phyloP scores from a whole-genome alignment of 2,113 vertebrate species.

The Shinisaurus crocodilurus region DNA sequence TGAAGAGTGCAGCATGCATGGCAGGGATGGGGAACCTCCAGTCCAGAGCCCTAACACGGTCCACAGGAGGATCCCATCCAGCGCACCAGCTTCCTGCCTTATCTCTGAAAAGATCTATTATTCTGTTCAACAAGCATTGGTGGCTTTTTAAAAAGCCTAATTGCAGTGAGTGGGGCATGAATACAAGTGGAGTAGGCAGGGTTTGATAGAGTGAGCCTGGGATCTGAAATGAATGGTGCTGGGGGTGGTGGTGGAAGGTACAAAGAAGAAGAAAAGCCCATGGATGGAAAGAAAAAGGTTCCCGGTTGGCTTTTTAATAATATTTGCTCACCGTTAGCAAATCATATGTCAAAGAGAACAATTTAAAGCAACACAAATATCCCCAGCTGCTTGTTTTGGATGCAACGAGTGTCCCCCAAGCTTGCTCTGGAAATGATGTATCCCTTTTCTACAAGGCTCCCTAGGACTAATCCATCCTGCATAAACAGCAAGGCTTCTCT shows the following conservation, averaged over 20 bases:
- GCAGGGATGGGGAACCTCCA: background rate
- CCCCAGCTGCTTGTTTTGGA: background rate
- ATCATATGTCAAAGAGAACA: background rate
- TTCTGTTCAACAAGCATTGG: no score
- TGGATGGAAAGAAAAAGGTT: slow-evolving; percentile 2
- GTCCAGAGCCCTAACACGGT: no score
- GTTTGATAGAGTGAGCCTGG: background rate
- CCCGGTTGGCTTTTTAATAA: background rate
- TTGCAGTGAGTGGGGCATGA: no score
- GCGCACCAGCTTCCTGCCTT: no score
- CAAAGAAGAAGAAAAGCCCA: background rate
- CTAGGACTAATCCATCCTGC: slow-evolving; percentile 14
- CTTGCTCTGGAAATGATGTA: background rate
- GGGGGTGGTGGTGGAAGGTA: background rate
- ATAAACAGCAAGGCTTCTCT: slow-evolving; percentile 5
- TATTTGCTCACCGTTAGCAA: background rate
- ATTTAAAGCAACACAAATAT: slow-evolving; percentile 12
- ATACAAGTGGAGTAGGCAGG: background rate
- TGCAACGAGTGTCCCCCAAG: background rate
- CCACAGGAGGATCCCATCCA: no score
- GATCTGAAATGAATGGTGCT: background rate
- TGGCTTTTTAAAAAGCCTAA: no score
- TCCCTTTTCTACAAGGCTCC: slow-evolving; percentile 22
- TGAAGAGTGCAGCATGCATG: background rate
- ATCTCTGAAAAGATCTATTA: no score